Conservation (phyloP, 1,140 invertebrate species). For the Drosophila biarmipes region DNA sequence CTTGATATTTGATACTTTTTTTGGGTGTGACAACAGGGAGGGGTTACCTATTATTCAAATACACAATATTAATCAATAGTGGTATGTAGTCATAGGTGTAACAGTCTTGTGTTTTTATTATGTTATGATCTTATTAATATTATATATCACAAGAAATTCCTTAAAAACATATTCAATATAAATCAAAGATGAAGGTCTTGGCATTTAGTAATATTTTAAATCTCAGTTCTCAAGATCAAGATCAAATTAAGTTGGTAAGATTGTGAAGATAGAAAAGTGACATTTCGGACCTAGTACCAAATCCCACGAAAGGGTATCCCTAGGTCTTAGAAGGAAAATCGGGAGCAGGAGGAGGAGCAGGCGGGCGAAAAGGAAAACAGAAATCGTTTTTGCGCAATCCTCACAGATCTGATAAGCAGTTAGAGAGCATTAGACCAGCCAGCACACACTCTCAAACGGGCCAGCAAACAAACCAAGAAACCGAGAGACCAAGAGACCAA, state of each 20-base stretch:
- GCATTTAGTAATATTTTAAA: too few relatives aligned
- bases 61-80: neutral
- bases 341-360: slow-evolving; percentile 3
- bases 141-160: too few relatives aligned
- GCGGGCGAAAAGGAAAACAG: slow-evolving; percentile 40
- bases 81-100: neutral
- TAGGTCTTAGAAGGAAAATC: slow-evolving; percentile 24
- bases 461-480: slow-evolving; percentile 15
- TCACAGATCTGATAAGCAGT: slow-evolving; percentile 79
- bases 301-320: slow-evolving; percentile 21
- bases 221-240: neutral
- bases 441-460: slow-evolving; percentile 45
- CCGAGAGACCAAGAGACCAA: slow-evolving; percentile 10
- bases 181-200: too few relatives aligned
- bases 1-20: slow-evolving; percentile 31
- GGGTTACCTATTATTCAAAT: neutral
- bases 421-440: slow-evolving; percentile 72
- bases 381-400: slow-evolving; percentile 76
- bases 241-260: neutral
- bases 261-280: neutral
- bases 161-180: too few relatives aligned
- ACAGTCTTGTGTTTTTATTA: neutral
- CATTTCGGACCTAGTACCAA: neutral
- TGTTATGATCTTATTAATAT: neutral
- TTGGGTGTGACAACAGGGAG: slow-evolving; percentile 3